Evolutionary conservation across 2,888 invertebrate genomes (phyloP), one percentile per base, ranked within the genome.

Genomic region (Idaea aversata): DNA sequence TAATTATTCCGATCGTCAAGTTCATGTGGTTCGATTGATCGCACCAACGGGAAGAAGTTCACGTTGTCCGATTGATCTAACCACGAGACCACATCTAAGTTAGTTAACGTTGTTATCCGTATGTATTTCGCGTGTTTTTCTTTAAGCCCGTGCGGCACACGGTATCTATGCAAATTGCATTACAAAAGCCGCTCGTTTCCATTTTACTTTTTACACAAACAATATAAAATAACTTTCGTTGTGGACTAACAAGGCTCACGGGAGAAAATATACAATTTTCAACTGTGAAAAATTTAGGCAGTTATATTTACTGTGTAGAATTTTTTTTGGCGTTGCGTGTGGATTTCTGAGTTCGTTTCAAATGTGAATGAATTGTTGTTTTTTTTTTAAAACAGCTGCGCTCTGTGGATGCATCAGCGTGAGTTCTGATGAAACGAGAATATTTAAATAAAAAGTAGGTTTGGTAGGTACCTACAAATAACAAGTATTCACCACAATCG

Each of bases 91-190:
- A n/a, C n/a, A n/a, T n/a, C n/a, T n/a, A n/a, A n/a, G n/a, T n/a
- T n/a, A n/a, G n/a, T n/a, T 16, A n/a, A 66, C 35, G 76, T 59
- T 4, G 0, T 6, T 3, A 1, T 15, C 76, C 72, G 76, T 84
- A 65, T 75, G 70, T 73, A 63, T 25, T 6, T n/a, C 57, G 35
- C 65, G 61, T 72, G 81, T 84, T 84, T 82, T 86, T 85, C 85
- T 85, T 83, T 73, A 81, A 82, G 72, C 76, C 76, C 76, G 71
- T 69, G 79, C 73, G 79, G 74, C 78, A 74, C 71, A 67, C 75
- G 84, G 84, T 90, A 89, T 90, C 88, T 90, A 90, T 90, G 90
- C 84, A 89, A 90, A 90, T 90, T 83, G 80, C 80, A 81, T 84
- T 83, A 86, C 86, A 77, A 77, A 81, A 77, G 74, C 75, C 74